A percentile compares a stretch with the other conserved stretches of the same genome.
Evolutionary conservation across 2,797 vertebrate genomes (phyloP).

Genomic region (Crocodylus rhombifer): DNA sequence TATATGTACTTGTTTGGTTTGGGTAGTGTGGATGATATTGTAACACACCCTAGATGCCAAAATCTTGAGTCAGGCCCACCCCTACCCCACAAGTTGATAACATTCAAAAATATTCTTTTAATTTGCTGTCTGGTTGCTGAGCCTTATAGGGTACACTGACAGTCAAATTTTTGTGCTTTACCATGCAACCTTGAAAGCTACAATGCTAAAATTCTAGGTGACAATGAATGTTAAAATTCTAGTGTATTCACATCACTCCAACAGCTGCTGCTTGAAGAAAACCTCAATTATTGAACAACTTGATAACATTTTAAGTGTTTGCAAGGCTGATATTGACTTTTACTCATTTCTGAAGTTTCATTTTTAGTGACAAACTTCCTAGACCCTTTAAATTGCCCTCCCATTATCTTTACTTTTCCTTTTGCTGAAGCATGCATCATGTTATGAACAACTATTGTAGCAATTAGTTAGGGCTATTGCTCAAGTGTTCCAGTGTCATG

Average conservation of each 20-base stretch:
- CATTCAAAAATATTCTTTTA: not conserved
- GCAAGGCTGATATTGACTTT: not conserved
- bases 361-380: not conserved
- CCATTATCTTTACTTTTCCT: not conserved
- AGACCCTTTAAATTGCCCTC: not conserved
- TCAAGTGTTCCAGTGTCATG: not conserved
- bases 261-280: not conserved
- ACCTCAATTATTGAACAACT: not conserved
- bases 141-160: not conserved
- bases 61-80: not conserved
- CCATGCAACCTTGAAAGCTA: not conserved
- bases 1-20: not conserved
- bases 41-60: not conserved
- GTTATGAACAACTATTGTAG: not conserved
- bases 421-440: not conserved
- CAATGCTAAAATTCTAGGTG: not conserved
- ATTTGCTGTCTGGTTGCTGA: not conserved
- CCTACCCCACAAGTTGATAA: not conserved
- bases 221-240: not conserved
- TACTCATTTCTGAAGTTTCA: not conserved
- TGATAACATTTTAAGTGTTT: not conserved
- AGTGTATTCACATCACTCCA: not conserved
- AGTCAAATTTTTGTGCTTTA: not conserved
- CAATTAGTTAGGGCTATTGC: not conserved
- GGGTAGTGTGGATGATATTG: not conserved